Evolutionary conservation across 2,797 vertebrate species (phyloP), one percentile per base, ranked within the genome.

Genomic region (Synanceia verrucosa): DNA sequence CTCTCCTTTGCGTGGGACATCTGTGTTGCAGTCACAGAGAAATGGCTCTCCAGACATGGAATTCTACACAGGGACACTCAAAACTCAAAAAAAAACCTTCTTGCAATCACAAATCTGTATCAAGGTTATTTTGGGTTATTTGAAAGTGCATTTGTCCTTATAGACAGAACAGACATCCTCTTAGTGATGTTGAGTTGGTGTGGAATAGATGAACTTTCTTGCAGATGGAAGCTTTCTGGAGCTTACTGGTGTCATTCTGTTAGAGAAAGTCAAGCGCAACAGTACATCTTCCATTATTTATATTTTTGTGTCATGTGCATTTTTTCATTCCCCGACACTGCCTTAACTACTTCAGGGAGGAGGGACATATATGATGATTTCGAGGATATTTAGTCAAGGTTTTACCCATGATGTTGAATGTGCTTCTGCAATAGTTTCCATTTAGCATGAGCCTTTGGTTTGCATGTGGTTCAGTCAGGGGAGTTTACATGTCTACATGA

Each of bases 1-100:
- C 60, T 34, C 53, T 74, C 70, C 69, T 67, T 62, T 53, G 59
- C 73, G 43, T 73, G 85, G 83, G 89, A 91, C 81, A 92, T 91
- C 73, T 91, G 75, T 75, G 80, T 80, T 87, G 73, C 57, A 84
- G 34, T 65, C 62, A 67, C 44, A 34, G 33, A 48, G 65, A 29
- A 18, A 18, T 23, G 14, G 6, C 18, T 61, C 26, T 65, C 19
- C 50, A 59, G 62, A 69, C 48, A 78, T 70, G 56, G 33, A 21
- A 23, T 14, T 23, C 33, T 41, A 48, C n/a, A 34, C 58, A 66
- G 29, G 31, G 9, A 77, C 59, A 41, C 41, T 47, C 61, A 59
- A 23, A 14, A 51, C 51, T 65, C 50, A 69, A 37, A 44, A 83
- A 69, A 37, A 44, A 83, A 11, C 11, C 16, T 33, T 51, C 39